These are phyloP conservation scores for Prolemur simus DNA, from an alignment of 2,113 vertebrate genomes.

Conservation along the genomic window DNA sequence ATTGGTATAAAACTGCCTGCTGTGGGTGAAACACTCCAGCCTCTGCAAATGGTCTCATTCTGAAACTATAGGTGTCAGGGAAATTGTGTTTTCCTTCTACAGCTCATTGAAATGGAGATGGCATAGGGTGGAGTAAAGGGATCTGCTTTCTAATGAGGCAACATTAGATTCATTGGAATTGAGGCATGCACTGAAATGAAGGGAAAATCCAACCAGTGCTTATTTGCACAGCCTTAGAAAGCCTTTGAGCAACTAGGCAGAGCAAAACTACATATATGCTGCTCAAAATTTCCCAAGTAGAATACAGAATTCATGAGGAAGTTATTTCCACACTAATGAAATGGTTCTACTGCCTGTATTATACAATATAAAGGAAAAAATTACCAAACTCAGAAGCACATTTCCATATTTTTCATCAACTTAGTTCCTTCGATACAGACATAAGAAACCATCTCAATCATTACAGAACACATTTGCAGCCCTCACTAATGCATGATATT, in stretches of 20 bases:
- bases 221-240: conserved; percentile 5
- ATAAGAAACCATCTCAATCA: background rate
- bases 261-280: background rate
- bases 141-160: conserved; percentile 68
- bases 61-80: background rate
- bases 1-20: background rate
- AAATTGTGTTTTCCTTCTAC: conserved; percentile 22
- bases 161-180: conserved; percentile 63
- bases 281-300: conserved; percentile 41
- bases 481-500: background rate
- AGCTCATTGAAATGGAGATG: conserved; percentile 52
- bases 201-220: conserved; percentile 53
- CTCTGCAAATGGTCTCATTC: background rate
- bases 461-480: background rate
- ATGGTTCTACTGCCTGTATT: conserved; percentile 65
- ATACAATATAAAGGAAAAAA: conserved; percentile 69
- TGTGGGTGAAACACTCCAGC: background rate
- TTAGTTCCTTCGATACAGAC: conserved; percentile 8
- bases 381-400: conserved; percentile 71
- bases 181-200: conserved; percentile 37
- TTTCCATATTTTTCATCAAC: conserved; percentile 71
- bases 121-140: background rate
- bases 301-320: conserved; percentile 52
- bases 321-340: conserved; percentile 67
- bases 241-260: conserved; percentile 36